phyloP scores from a whole-genome alignment of 2,888 invertebrate species.

The Drosophila siamana region DNA sequence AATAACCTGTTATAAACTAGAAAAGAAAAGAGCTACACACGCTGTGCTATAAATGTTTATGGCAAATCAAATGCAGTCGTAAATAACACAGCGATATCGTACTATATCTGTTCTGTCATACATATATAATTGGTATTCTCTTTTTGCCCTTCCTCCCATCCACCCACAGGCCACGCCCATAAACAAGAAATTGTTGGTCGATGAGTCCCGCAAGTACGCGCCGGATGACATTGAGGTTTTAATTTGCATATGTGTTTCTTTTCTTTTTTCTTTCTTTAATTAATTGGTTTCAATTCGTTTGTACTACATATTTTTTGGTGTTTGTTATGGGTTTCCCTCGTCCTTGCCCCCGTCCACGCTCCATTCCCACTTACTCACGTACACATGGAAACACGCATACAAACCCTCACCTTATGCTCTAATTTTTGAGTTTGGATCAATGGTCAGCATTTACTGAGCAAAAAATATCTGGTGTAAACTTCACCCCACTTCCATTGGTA shows the following conservation, averaged over 20 bases:
- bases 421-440: not conserved
- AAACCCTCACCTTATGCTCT: constrained; percentile 2
- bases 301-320: constrained; percentile 47
- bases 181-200: constrained; percentile 69
- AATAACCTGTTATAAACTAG: constrained; percentile 10
- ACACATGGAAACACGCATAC: not conserved
- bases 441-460: not conserved
- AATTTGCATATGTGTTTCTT: constrained; percentile 49
- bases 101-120: constrained; percentile 5
- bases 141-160: constrained; percentile 38
- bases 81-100: constrained; percentile 7
- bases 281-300: constrained; percentile 21
- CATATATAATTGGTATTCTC: constrained; percentile 53
- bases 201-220: constrained; percentile 76
- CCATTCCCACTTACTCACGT: constrained; percentile 1
- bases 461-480: constrained; percentile 1
- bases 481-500: not conserved
- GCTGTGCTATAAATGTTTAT: constrained; percentile 19
- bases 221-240: constrained; percentile 84
- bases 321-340: constrained; percentile 12
- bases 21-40: constrained; percentile 1
- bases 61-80: constrained; percentile 10
- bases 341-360: not conserved
- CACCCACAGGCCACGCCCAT: constrained; percentile 77
- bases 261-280: constrained; percentile 15